Evolutionary conservation across 2,113 vertebrate species (phyloP), one percentile per base, ranked within the genome.

Genomic region (Pachypanchax playfairii): DNA sequence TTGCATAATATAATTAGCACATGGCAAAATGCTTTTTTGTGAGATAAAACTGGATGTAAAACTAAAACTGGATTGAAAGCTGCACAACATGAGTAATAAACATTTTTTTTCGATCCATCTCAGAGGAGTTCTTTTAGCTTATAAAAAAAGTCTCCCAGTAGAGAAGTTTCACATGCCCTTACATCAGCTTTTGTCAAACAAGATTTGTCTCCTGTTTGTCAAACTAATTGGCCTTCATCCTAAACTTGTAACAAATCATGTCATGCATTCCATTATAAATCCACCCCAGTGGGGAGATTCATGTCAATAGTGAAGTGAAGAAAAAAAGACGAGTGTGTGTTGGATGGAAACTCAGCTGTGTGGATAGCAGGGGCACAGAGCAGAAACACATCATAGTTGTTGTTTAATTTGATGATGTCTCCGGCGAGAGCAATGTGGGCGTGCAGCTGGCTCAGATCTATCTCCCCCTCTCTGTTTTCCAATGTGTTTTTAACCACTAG

Each of bases 401-500:
- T 85, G 80, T 84, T 87, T 89, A 89, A 89, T 88, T 89, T 87
- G 85, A 85, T 82, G 79, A 77, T 85, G 85, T 88, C 81, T 82
- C 86, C 67, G 58, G 83, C 47, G 85, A 88, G 75, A 83, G 77
- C 75, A 39, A 77, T 70, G 86, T 87, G 88, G 84, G 86, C 80
- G 83, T 87, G 75, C 74, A 70, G 64, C 79, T 80, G 82, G 72
- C 84, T 75, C 83, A 68, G 80, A 84, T 87, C 82, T 80, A 68
- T 80, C 84, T 77, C 65, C 70, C 83, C 36, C 54, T 79, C 70
- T 82, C 64, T 83, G 76, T 84, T 84, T 83, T 83, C 73, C 85
- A 80, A 89, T 84, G 84, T 85, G 85, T 88, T 87, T 86, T 88
- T 88, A 87, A 89, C 85, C 88, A 88, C 81, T 84, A 88, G 86